These are phyloP conservation scores for Procambarus virginalis DNA, from an alignment of 1,140 invertebrate genomes.

Conservation along the genomic window DNA sequence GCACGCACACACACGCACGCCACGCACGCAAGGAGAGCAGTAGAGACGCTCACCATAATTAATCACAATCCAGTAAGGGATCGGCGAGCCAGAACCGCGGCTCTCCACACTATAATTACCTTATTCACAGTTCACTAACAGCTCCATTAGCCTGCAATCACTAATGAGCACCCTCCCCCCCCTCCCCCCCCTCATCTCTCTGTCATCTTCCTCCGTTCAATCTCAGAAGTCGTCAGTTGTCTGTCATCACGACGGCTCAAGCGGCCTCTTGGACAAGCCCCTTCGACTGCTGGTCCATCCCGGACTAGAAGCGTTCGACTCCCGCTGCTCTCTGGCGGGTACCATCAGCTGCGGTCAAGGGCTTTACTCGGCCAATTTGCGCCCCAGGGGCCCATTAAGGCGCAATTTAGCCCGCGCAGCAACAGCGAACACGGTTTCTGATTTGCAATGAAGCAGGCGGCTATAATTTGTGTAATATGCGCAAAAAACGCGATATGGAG, in stretches of 20 bases:
- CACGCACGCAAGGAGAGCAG: neutral
- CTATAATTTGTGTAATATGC: conserved; percentile 11
- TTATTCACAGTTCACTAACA: conserved; percentile 6
- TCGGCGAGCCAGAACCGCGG: neutral
- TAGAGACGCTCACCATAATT: neutral
- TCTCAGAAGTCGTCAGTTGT: no score
- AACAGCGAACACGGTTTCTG: neutral
- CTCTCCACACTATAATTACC: neutral
- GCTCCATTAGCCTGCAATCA: conserved; percentile 3
- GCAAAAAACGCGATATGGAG: conserved; percentile 1
- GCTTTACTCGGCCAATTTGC: neutral
- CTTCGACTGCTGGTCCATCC: no score
- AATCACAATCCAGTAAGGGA: neutral
- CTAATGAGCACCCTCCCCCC: neutral
- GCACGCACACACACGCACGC: no score
- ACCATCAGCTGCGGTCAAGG: neutral
- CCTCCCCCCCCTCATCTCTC: neutral
- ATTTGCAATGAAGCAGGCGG: neutral
- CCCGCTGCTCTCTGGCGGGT: neutral
- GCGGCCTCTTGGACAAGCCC: no score
- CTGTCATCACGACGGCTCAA: no score
- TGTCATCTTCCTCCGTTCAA: neutral
- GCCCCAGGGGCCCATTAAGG: neutral
- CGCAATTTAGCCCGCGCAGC: conserved; percentile 7
- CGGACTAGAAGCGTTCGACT: neutral